These are phyloP conservation scores for Sceliomorpha sp. DNA, from an alignment of 2,888 invertebrate species.

Conservation along the genomic window DNA sequence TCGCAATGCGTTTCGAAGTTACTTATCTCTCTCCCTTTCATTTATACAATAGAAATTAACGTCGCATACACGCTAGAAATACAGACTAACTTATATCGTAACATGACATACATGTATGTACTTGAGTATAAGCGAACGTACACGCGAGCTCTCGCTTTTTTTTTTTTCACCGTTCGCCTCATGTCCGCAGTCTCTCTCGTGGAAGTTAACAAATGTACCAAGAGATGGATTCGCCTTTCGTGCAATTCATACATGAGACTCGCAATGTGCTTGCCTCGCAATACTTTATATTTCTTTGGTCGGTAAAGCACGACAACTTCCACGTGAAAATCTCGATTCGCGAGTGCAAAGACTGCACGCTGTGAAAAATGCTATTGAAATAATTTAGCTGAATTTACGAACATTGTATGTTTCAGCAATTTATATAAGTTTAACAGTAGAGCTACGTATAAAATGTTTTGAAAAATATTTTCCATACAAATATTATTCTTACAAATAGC, in stretches of 20 bases:
- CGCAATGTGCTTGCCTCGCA: too few species aligned
- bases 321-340: conserved; percentile 28
- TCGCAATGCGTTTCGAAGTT: conserved; percentile 11
- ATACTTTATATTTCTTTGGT: conserved; percentile 33
- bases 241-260: conserved; percentile 17
- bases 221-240: conserved; percentile 28
- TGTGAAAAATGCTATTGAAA: not conserved
- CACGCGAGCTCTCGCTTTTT: conserved; percentile 51
- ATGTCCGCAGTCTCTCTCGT: conserved; percentile 36
- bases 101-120: conserved; percentile 41
- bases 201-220: conserved; percentile 21
- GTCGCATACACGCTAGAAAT: conserved; percentile 52
- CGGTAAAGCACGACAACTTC: conserved; percentile 36
- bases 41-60: conserved; percentile 24
- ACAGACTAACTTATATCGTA: conserved; percentile 42
- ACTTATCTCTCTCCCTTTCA: conserved; percentile 6
- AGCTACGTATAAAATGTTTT: too few species aligned
- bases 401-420: too few species aligned
- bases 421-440: too few species aligned
- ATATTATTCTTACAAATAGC: too few species aligned
- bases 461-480: too few species aligned
- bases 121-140: conserved; percentile 59
- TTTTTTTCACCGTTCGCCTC: conserved; percentile 51
- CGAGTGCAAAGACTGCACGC: conserved; percentile 4
- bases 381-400: not conserved